Percentiles rank a stretch among this genome's conserved stretches.
phyloP scores from a whole-genome alignment of 1,140 invertebrate genomes.

The Aporrectodea caliginosa region DNA sequence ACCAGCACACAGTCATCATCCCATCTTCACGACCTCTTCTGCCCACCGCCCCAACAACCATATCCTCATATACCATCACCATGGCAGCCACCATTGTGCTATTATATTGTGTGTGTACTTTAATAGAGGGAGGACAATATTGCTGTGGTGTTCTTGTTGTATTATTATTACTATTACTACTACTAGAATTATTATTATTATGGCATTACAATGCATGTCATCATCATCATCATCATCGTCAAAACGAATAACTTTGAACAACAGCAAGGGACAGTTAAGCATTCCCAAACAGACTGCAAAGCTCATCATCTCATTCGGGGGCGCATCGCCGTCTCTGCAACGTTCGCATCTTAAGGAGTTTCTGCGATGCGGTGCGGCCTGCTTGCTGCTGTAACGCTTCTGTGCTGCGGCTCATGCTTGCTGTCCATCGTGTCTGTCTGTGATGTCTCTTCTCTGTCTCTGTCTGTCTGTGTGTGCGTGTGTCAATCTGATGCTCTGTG shows the following conservation, averaged over 20 bases:
- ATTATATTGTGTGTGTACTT: too few relatives aligned
- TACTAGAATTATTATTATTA: too few relatives aligned
- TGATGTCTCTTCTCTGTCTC: neutral
- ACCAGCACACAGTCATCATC: too few relatives aligned
- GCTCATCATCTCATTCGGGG: neutral
- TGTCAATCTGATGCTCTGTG: neutral
- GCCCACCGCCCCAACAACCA: too few relatives aligned
- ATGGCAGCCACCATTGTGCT: too few relatives aligned
- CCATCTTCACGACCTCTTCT: too few relatives aligned
- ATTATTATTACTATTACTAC: neutral
- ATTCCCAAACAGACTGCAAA: neutral
- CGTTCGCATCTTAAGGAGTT: too few relatives aligned
- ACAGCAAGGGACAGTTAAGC: neutral
- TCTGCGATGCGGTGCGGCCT: too few relatives aligned
- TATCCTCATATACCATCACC: too few relatives aligned
- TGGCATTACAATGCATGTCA: too few relatives aligned
- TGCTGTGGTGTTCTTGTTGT: neutral
- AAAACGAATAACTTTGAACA: neutral
- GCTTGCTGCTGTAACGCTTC: neutral
- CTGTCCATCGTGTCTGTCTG: neutral
- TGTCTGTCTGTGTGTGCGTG: neutral
- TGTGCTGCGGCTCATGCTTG: neutral
- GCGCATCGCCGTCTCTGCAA: neutral
- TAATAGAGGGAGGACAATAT: neutral
- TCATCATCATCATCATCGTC: neutral